Base-by-base conservation (phyloP, 2,797 vertebrate species). In the Anas georgica region DNA sequence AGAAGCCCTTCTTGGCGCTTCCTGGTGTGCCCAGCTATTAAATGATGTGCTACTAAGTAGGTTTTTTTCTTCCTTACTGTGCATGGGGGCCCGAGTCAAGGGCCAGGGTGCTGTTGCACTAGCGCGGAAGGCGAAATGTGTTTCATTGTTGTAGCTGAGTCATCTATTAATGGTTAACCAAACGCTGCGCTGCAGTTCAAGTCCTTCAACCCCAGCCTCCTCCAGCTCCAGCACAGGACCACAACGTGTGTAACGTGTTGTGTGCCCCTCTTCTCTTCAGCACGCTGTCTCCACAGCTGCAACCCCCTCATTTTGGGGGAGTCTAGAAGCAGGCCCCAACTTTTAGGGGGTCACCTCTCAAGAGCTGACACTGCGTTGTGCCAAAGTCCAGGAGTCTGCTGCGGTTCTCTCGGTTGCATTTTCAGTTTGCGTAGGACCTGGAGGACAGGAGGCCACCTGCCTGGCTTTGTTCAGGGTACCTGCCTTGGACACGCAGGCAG, bases 141-240 rank as follows among this genome's bases (percentile, higher is more conserved):
- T 70, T 17, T 76, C 88, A n/a, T 60, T 92, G 48, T 54, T 95
- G 45, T 12, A 84, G 91, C 93, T 96, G 95, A 96, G 86, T 95
- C 96, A 97, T 87, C 54, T 46, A 77, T 96, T 97, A 96, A 96
- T 94, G 90, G 94, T 96, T 96, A 96, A 96, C 94, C 68, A 90
- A 90, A 90, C 41, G 58, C 88, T 72, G 68, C 17, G n/a, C 76
- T 88, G 72, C 45, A 60, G 64, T 85, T 35, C 2, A 3, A 58
- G 80, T 88, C 80, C 94, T 88, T 20, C 87, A 88, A 0, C 77
- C 43, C 54, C 37, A 37, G 29, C 58, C 68, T 88, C 45, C 67
- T 77, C 52, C 56, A 81, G 48, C 79, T 88, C 81, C 28, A 31
- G 79, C 87, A 77, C 70, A 87, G 94, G 90, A 92, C 91, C 84